These are phyloP conservation scores for Drosophila tropicalis DNA, from an alignment of 1,140 invertebrate species.

Conservation along the genomic window DNA sequence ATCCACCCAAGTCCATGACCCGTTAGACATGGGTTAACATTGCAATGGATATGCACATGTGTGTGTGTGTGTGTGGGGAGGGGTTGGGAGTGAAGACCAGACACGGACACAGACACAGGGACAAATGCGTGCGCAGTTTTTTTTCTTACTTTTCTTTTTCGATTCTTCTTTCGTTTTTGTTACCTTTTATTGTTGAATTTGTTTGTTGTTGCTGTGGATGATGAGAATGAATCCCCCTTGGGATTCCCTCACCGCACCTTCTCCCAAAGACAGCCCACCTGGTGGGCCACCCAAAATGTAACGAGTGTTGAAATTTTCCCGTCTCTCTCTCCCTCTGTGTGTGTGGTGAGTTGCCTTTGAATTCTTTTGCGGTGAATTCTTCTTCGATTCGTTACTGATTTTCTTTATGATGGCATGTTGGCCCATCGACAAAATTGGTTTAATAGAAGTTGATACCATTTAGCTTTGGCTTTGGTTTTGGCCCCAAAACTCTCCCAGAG, in stretches of 20 bases:
- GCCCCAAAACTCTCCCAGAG: background rate
- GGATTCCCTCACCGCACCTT: background rate
- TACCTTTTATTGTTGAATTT: background rate
- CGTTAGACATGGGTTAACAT: conserved; percentile 4
- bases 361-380: conserved; percentile 13
- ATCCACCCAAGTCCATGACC: conserved; percentile 1
- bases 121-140: conserved; percentile 25
- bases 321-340: conserved; percentile 15
- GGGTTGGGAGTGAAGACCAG: no score
- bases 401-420: background rate
- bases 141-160: conserved; percentile 18
- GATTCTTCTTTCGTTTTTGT: background rate
- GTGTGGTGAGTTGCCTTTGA: conserved; percentile 4
- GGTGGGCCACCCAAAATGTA: conserved; percentile 10
- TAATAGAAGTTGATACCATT: background rate
- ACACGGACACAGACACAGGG: background rate
- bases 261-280: background rate
- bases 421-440: background rate
- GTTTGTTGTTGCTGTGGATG: background rate
- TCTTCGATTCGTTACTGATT: conserved; percentile 1
- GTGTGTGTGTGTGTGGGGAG: no score
- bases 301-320: conserved; percentile 59
- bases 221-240: background rate
- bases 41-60: no score
- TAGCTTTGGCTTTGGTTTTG: background rate